These are phyloP conservation scores for Empis stercorea DNA, from an alignment of 2,888 invertebrate species.

Conservation along the genomic window DNA sequence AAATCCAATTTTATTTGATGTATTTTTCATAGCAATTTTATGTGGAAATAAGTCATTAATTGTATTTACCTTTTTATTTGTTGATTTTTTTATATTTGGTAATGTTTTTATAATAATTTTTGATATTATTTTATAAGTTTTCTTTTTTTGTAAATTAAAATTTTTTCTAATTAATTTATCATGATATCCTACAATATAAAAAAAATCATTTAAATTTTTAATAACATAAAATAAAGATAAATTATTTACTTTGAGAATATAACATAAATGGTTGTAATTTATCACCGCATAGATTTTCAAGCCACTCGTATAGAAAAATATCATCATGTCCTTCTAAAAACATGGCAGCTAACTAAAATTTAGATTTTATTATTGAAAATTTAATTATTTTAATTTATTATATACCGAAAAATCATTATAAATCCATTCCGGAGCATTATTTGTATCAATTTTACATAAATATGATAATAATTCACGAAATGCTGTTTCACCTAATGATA, in stretches of 20 bases:
- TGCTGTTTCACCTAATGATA: conserved; percentile 31
- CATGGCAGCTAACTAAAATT: conserved; percentile 22
- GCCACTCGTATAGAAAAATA: conserved; percentile 34
- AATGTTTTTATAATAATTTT: conserved; percentile 20
- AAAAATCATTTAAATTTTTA: neutral
- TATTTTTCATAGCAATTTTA: conserved; percentile 21
- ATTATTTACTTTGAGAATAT: conserved; percentile 24
- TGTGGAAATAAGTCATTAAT: conserved; percentile 31
- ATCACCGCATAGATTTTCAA: conserved; percentile 29
- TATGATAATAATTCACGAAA: conserved; percentile 33
- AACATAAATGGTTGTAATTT: conserved; percentile 30
- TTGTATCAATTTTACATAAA: conserved; percentile 25
- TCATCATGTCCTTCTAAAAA: conserved; percentile 30
- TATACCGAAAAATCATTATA: conserved; percentile 25
- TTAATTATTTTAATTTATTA: neutral
- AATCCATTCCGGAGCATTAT: conserved; percentile 23
- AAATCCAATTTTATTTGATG: conserved; percentile 25
- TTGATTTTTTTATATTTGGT: conserved; percentile 14
- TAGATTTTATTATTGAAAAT: neutral
- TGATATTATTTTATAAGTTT: conserved; percentile 20
- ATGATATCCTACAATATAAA: neutral
- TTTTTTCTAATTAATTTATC: neutral
- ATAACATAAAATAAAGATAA: neutral
- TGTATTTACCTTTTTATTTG: neutral
- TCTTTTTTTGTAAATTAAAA: neutral